Base-by-base conservation (phyloP, 2,888 invertebrate genomes). In the Cyclophora punctaria region DNA sequence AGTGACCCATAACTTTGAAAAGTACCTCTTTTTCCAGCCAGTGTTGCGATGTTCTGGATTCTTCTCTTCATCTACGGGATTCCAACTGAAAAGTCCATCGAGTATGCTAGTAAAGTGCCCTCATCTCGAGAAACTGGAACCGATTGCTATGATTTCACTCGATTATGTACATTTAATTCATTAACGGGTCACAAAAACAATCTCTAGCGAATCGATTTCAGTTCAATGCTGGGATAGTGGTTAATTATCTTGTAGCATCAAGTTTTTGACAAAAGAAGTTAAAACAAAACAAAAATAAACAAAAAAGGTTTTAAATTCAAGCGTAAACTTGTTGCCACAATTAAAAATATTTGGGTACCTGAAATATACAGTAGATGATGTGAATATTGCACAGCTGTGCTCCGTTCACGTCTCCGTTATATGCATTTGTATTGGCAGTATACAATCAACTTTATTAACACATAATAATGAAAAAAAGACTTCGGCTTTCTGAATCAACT, bases 21-120 rank as follows among this genome's bases (percentile, higher is more conserved):
- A 80, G 84, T 88, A 88, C 87, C 87, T 87, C 85, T 61, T 75
- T 75, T 62, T 55, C 60, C 46, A 55, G 58, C 52, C 46, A 61
- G 37, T 48, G 20, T 20, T 20, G 43, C 46, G 50, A 54, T 54
- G 50, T 52, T 69, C 57, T 49, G 37, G 37, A 37, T 4, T 49
- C 53, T 51, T 75, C 78, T 72, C 78, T 72, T 80, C 81, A 62
- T 73, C 68, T 69, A 67, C 54, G 64, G 68, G 65, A 71, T 78
- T 70, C 81, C 84, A 85, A 84, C 87, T 87, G 87, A 88, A 87
- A 88, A 88, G 87, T 80, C 87, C 88, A 88, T 82, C 75, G 75
- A 78, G 80, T 76, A 78, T 75, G 80, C 83, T 87, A 86, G 78
- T 81, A 83, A 75, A 64, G 71, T 64, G 73, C 63, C 67, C 72